Conservation (phyloP, 53 echinoderm and acorn worm genomes). For the Paracentrotus lividus region DNA sequence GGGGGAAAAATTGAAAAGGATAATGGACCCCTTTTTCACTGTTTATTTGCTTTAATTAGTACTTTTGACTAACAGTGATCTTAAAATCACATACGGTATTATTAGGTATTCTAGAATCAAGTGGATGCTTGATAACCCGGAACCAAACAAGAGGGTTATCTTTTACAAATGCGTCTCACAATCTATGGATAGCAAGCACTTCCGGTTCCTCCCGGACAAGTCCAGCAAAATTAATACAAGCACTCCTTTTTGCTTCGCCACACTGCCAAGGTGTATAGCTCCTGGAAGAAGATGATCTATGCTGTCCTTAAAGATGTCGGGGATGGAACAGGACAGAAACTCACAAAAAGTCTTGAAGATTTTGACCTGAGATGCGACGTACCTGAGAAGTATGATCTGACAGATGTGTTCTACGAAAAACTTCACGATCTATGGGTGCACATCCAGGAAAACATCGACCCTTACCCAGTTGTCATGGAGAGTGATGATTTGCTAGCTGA, state of each 20-base stretch:
- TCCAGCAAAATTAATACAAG: conserved; percentile 67
- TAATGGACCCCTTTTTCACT: too few species aligned
- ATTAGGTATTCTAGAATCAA: neutral
- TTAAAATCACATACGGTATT: too few species aligned
- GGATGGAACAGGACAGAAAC: conserved; percentile 10
- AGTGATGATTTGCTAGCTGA: conserved; percentile 66
- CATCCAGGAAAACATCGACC: conserved; percentile 46
- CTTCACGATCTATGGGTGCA: conserved; percentile 39
- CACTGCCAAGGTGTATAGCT: conserved; percentile 47
- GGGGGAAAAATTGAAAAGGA: too few species aligned
- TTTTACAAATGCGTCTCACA: conserved; percentile 53
- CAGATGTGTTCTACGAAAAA: conserved; percentile 38
- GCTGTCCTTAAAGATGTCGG: conserved; percentile 30
- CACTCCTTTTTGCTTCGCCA: conserved; percentile 53
- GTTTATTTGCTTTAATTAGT: too few species aligned
- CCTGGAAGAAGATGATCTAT: conserved; percentile 52
- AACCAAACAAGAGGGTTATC: conserved; percentile 46
- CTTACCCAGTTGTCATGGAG: conserved; percentile 50
- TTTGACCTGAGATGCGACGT: conserved; percentile 41
- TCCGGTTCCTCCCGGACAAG: conserved; percentile 61
- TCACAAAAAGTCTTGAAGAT: conserved; percentile 39
- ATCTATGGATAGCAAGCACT: conserved; percentile 39
- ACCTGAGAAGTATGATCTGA: conserved; percentile 12
- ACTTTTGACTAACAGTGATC: too few species aligned
- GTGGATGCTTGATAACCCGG: conserved; percentile 40